Evolutionary conservation across 2,797 vertebrate genomes (phyloP).

Genomic region (Malurus splendens): DNA sequence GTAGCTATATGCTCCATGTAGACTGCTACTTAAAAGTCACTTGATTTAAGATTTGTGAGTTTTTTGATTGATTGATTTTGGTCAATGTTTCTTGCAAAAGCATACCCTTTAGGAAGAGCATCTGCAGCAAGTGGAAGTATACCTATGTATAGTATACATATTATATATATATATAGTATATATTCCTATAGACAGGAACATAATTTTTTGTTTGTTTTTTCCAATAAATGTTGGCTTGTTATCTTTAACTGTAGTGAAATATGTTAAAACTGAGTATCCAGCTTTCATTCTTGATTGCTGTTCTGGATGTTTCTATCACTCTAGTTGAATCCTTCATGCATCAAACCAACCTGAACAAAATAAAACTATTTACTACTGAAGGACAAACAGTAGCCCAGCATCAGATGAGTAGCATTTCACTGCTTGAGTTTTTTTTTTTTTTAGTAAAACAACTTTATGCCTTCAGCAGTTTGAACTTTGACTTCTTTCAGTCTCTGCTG

Average conservation of each 20-base stretch:
- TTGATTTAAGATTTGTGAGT: neutral
- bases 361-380: neutral
- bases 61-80: neutral
- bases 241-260: neutral
- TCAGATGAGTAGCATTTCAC: fast-evolving
- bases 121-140: neutral
- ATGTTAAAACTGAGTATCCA: neutral
- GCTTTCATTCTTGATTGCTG: neutral
- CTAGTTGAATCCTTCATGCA: neutral
- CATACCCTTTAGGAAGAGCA: neutral
- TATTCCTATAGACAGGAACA: neutral
- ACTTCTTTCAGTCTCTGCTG: neutral
- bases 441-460: neutral
- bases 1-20: neutral
- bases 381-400: neutral
- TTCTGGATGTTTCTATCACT: neutral
- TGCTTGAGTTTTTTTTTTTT: neutral
- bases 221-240: neutral
- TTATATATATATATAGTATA: too few relatives aligned
- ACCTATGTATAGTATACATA: neutral
- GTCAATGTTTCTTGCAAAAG: neutral
- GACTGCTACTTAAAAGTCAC: neutral
- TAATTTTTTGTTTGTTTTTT: neutral
- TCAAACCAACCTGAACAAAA: neutral
- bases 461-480: neutral